phyloP scores from a whole-genome alignment of 2,797 vertebrate species.

The Leuciscus waleckii region DNA sequence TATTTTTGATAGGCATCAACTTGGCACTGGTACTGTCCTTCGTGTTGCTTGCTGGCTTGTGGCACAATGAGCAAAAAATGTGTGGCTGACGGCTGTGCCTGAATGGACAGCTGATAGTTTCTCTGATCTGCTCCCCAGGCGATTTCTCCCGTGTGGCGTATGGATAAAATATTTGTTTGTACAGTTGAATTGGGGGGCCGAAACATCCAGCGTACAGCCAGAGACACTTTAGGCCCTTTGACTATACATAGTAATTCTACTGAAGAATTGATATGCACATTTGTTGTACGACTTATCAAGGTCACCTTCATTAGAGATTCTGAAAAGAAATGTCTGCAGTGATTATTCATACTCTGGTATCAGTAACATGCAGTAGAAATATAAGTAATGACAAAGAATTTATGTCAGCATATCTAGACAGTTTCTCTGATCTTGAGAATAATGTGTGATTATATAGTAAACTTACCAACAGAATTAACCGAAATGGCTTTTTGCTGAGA shows the following conservation, averaged over 20 bases:
- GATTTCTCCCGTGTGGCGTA: slow-evolving; percentile 67
- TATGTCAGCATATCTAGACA: not conserved
- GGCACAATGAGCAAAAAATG: slow-evolving; percentile 65
- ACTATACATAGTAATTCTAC: slow-evolving; percentile 71
- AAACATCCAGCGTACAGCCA: slow-evolving; percentile 75
- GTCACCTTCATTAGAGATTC: slow-evolving; percentile 62
- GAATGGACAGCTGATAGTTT: slow-evolving; percentile 72
- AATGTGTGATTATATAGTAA: not conserved
- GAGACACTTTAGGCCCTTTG: slow-evolving; percentile 55
- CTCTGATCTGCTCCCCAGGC: slow-evolving; percentile 68
- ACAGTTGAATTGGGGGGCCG: slow-evolving; percentile 2
- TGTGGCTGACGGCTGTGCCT: not conserved
- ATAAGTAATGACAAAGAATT: not conserved
- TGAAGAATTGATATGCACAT: slow-evolving; percentile 55
- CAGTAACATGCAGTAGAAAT: not conserved
- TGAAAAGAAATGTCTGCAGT: slow-evolving; percentile 52
- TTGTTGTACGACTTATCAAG: slow-evolving; percentile 61
- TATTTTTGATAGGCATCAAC: slow-evolving; percentile 67
- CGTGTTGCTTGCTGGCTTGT: slow-evolving; percentile 66
- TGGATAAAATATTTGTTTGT: slow-evolving; percentile 66
- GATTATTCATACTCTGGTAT: not conserved
- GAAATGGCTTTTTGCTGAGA: slow-evolving; percentile 59
- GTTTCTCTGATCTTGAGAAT: not conserved
- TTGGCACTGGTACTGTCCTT: slow-evolving; percentile 72
- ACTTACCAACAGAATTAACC: slow-evolving; percentile 70